Percentiles rank a stretch among this genome's conserved stretches.
Evolutionary conservation across 1,140 invertebrate genomes (phyloP).

Genomic region (Pseudomyrmex dendroicus): DNA sequence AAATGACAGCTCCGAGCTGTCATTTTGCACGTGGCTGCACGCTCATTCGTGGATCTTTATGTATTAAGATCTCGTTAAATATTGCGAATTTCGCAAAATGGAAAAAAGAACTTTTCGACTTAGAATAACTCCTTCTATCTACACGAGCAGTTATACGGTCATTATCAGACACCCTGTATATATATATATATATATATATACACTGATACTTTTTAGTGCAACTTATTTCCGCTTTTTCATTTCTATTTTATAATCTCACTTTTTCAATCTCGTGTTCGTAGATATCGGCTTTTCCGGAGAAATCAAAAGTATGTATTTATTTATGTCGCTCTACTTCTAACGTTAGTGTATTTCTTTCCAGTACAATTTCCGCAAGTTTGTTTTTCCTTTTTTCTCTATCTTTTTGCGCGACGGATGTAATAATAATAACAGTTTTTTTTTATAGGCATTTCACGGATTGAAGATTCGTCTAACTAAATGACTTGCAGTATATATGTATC

Average conservation of each 20-base stretch:
- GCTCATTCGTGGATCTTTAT: no score
- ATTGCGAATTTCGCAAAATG: no score
- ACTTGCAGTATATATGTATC: slow-evolving; percentile 12
- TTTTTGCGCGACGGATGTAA: neutral
- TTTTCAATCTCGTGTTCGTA: slow-evolving; percentile 15
- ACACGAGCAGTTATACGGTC: no score
- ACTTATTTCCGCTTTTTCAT: neutral
- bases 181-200: neutral
- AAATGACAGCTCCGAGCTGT: no score
- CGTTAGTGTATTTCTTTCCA: slow-evolving; percentile 17
- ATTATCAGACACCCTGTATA: no score
- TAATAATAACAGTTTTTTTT: neutral
- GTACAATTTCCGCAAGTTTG: slow-evolving; percentile 34
- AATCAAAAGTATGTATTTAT: slow-evolving; percentile 35
- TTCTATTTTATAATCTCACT: neutral
- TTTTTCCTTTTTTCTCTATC: neutral
- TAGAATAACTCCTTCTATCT: no score
- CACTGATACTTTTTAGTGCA: neutral
- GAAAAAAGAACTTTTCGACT: no score
- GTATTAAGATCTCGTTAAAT: no score
- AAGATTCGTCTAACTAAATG: slow-evolving; percentile 49
- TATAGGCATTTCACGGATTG: slow-evolving; percentile 48
- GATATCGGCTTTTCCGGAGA: slow-evolving; percentile 50
- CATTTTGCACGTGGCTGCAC: no score
- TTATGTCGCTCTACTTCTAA: slow-evolving; percentile 20